A percentile compares a stretch with the other conserved stretches of the same genome.
These are phyloP conservation scores for Paragorgia papillata DNA, from an alignment of 92 coral and sea anemone genomes.

Conservation along the genomic window DNA sequence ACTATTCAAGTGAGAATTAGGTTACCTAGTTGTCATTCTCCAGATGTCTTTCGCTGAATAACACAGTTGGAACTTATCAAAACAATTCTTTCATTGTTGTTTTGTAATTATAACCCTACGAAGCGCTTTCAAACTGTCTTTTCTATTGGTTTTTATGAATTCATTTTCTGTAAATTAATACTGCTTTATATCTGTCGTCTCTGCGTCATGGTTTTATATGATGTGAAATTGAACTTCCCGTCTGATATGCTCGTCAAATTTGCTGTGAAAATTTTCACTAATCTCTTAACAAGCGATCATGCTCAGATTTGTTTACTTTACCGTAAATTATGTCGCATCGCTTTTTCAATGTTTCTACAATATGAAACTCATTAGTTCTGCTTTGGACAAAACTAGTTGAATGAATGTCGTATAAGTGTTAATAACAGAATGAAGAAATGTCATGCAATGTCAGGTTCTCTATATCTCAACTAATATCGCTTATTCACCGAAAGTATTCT, in stretches of 20 bases:
- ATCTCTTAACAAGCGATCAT: constrained; percentile 45
- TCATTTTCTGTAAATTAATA: not conserved
- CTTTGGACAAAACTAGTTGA: not conserved
- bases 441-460: not conserved
- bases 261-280: not conserved
- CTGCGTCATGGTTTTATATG: not conserved
- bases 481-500: not conserved
- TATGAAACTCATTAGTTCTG: not conserved
- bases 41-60: not conserved
- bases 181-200: too few relatives aligned
- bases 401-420: not conserved
- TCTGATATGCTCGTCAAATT: constrained; percentile 5
- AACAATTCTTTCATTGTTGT: constrained; percentile 27
- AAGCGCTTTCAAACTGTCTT: constrained; percentile 4
- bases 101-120: constrained; percentile 14
- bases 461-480: not conserved
- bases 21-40: not conserved
- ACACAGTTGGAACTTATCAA: constrained; percentile 27
- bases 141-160: not conserved
- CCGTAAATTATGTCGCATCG: not conserved
- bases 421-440: not conserved
- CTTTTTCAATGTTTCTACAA: not conserved
- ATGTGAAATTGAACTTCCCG: not conserved
- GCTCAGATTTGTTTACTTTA: constrained; percentile 31
- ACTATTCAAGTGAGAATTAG: not conserved